Conservation (phyloP, 2,888 invertebrate genomes). For the Oxytorus armatus region DNA sequence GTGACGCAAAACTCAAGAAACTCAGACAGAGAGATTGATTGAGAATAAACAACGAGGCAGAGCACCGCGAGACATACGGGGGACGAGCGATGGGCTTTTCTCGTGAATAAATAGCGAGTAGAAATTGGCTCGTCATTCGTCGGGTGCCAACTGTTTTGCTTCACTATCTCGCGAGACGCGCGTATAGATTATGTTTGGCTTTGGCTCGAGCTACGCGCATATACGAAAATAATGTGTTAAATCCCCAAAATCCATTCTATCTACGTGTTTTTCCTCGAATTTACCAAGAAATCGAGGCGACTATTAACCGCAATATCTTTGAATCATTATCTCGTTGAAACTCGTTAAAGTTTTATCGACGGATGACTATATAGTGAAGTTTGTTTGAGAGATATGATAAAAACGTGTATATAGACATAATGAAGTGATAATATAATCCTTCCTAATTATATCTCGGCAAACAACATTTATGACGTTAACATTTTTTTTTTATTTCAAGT, state of each 20-base stretch:
- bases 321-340: neutral
- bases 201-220: slow-evolving; percentile 51
- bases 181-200: slow-evolving; percentile 45
- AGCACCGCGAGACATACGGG: slow-evolving; percentile 32
- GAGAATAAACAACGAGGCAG: slow-evolving; percentile 45
- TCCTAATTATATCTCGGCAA: no score
- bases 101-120: slow-evolving; percentile 70
- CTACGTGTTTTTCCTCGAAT: neutral
- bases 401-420: no score
- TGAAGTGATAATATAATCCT: no score
- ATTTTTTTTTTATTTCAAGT: no score
- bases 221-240: slow-evolving; percentile 42
- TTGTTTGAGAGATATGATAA: no score
- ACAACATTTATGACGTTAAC: no score
- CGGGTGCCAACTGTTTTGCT: slow-evolving; percentile 64
- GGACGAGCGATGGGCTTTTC: slow-evolving; percentile 49
- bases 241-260: slow-evolving; percentile 17
- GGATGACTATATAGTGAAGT: no score
- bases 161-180: slow-evolving; percentile 7
- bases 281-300: slow-evolving; percentile 1
- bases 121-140: slow-evolving; percentile 70
- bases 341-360: no score
- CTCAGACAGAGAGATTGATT: slow-evolving; percentile 40
- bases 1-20: slow-evolving; percentile 17
- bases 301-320: neutral